These are phyloP conservation scores for Lithophane ornitopus DNA, from an alignment of 2,888 invertebrate species.

Conservation along the genomic window DNA sequence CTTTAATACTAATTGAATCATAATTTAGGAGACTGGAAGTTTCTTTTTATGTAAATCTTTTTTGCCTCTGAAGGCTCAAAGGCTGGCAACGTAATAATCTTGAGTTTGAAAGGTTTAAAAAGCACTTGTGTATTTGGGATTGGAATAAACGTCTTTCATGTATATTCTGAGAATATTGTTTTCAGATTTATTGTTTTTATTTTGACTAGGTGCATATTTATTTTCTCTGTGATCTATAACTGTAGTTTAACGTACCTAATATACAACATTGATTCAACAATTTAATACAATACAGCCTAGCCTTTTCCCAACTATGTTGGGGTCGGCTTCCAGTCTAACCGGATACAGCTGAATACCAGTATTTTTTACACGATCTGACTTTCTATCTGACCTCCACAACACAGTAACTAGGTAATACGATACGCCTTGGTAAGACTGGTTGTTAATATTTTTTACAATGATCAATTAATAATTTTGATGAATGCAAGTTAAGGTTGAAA, in stretches of 20 bases:
- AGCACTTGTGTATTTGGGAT: conserved; percentile 79
- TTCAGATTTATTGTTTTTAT: conserved; percentile 37
- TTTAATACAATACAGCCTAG: no score
- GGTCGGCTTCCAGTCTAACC: no score
- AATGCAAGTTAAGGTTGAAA: background rate
- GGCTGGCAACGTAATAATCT: conserved; percentile 84
- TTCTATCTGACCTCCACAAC: no score
- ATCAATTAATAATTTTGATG: background rate
- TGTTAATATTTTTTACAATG: background rate
- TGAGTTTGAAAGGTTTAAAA: conserved; percentile 81
- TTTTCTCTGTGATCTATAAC: background rate
- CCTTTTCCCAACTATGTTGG: no score
- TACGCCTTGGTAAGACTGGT: background rate
- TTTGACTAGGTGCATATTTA: conserved; percentile 5
- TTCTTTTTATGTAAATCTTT: conserved; percentile 90
- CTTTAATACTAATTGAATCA: conserved; percentile 91
- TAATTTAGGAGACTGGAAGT: conserved; percentile 88
- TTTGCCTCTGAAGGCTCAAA: conserved; percentile 83
- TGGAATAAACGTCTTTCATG: conserved; percentile 68
- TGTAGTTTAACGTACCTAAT: background rate
- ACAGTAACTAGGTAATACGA: no score
- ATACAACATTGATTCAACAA: background rate
- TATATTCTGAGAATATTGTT: conserved; percentile 48
- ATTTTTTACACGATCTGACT: no score
- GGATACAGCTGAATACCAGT: no score